Percentiles rank a stretch among this genome's conserved stretches.
phyloP scores from a whole-genome alignment of 1,140 invertebrate species.

The Aphelinus certus region DNA sequence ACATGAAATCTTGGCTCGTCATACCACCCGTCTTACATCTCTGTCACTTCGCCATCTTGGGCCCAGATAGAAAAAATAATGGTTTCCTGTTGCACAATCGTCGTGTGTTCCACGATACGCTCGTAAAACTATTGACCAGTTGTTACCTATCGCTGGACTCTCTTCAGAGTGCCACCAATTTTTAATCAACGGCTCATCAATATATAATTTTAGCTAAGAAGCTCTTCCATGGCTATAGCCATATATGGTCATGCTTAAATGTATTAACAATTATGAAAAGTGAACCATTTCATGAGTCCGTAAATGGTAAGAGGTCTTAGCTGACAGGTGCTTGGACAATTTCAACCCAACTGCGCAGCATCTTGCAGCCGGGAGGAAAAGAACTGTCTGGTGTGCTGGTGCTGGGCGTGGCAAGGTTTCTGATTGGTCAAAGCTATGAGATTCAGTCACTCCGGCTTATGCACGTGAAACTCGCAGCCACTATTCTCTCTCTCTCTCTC shows the following conservation, averaged over 20 bases:
- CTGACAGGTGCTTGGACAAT: conserved; percentile 28
- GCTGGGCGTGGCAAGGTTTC: conserved; percentile 27
- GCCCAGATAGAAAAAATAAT: conserved; percentile 45
- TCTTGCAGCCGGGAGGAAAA: not conserved
- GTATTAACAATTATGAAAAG: too few species aligned
- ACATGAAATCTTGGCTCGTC: not conserved
- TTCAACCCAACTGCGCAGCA: conserved; percentile 1
- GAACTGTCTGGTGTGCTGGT: not conserved
- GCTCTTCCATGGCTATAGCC: too few species aligned
- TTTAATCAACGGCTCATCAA: too few species aligned
- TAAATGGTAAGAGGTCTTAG: not conserved
- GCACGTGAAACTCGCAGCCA: conserved; percentile 7
- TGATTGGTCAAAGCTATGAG: conserved; percentile 23
- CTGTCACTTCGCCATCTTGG: conserved; percentile 43
- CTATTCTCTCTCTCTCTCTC: not conserved
- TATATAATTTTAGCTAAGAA: too few species aligned
- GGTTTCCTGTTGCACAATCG: conserved; percentile 42
- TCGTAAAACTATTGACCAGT: conserved; percentile 31
- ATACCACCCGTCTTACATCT: not conserved
- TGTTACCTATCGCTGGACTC: too few species aligned
- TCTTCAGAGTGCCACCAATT: too few species aligned
- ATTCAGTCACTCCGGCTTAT: conserved; percentile 4
- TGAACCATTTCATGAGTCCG: not conserved
- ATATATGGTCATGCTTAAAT: too few species aligned
- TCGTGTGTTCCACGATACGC: not conserved